A percentile compares a stretch with the other conserved stretches of the same genome.
These are phyloP conservation scores for Drosophila subquinaria DNA, from an alignment of 2,888 invertebrate genomes.

Conservation along the genomic window DNA sequence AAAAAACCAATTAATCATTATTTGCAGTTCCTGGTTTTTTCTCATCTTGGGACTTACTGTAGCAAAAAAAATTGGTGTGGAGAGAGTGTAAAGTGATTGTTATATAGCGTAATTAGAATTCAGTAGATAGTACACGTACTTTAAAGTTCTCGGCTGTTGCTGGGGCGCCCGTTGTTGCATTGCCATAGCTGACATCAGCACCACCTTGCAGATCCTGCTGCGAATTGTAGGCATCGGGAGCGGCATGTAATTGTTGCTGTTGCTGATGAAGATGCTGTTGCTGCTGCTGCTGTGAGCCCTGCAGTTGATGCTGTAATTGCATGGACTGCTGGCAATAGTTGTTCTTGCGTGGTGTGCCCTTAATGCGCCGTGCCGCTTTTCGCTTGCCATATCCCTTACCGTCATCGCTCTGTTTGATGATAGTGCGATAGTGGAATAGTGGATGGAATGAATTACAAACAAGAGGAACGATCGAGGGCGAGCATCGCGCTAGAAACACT, in stretches of 20 bases:
- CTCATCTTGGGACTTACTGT: background rate
- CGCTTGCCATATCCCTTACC: constrained; percentile 80
- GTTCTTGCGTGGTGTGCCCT: constrained; percentile 81
- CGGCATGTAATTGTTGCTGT: constrained; percentile 50
- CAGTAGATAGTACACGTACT: constrained; percentile 56
- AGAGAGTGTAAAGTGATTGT: background rate
- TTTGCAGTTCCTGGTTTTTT: background rate
- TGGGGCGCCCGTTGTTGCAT: constrained; percentile 62
- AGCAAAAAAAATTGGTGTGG: background rate
- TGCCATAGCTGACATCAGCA: constrained; percentile 69
- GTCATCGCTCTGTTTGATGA: constrained; percentile 74
- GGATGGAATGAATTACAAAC: constrained; percentile 35
- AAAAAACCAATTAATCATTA: too few species aligned
- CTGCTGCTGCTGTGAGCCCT: constrained; percentile 51
- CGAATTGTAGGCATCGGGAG: constrained; percentile 73
- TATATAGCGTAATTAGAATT: background rate
- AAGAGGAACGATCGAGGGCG: constrained; percentile 25
- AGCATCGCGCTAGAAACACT: constrained; percentile 55
- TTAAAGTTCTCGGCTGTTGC: constrained; percentile 83
- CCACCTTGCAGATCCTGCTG: constrained; percentile 78
- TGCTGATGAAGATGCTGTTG: constrained; percentile 52
- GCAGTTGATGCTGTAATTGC: constrained; percentile 62
- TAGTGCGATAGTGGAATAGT: constrained; percentile 12
- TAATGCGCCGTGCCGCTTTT: constrained; percentile 79
- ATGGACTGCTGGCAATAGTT: constrained; percentile 66